These are phyloP conservation scores for Aproaerema taeniolella DNA, from an alignment of 2,888 invertebrate genomes.

Conservation along the genomic window DNA sequence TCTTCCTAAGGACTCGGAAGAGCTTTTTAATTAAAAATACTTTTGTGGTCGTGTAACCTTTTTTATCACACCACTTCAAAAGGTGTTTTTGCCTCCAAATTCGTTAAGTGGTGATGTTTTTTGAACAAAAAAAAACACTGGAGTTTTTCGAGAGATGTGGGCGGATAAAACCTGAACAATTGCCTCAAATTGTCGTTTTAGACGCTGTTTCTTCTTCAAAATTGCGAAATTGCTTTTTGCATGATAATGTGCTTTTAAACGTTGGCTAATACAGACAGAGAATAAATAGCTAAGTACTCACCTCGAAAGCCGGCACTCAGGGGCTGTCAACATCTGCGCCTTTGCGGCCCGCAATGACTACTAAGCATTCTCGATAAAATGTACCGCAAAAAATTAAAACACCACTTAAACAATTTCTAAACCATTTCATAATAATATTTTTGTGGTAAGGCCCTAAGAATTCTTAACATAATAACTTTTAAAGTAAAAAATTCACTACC, in stretches of 20 bases:
- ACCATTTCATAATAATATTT: too few species aligned
- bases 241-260: conserved; percentile 4
- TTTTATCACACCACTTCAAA: background rate
- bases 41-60: background rate
- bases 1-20: conserved; percentile 1
- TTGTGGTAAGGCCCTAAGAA: background rate
- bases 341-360: conserved; percentile 2
- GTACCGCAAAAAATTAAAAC: background rate
- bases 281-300: conserved; percentile 30
- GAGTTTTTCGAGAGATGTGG: background rate
- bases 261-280: conserved; percentile 20
- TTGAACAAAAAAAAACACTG: background rate
- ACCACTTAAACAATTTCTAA: too few species aligned
- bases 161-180: background rate
- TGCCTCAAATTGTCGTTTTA: too few species aligned
- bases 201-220: too few species aligned
- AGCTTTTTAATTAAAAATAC: conserved; percentile 7
- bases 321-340: conserved; percentile 30
- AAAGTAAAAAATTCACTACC: background rate
- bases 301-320: conserved; percentile 29
- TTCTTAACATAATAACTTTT: background rate
- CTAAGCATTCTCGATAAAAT: conserved; percentile 10
- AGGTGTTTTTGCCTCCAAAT: background rate
- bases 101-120: background rate
- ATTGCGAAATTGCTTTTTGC: background rate